Conservation (phyloP, 2,113 vertebrate genomes). For the Epinephelus cyanopodus region DNA sequence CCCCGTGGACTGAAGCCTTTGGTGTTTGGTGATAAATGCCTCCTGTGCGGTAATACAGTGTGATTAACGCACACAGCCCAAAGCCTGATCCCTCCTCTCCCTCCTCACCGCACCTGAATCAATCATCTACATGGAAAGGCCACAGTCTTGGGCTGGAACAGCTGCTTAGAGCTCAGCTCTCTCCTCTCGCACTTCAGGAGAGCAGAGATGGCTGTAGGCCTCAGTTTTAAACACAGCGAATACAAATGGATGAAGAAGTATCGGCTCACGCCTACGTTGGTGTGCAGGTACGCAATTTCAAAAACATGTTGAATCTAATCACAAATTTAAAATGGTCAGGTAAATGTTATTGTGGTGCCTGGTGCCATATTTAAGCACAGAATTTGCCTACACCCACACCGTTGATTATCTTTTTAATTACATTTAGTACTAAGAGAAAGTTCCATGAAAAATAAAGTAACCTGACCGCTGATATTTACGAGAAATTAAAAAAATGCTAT, state of each 20-base stretch:
- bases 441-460: neutral
- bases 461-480: neutral
- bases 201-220: conserved; percentile 41
- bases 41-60: conserved; percentile 82
- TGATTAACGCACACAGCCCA: conserved; percentile 84
- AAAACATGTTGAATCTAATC: neutral
- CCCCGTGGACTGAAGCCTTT: conserved; percentile 79
- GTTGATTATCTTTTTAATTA: neutral
- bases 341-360: neutral
- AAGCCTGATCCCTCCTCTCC: conserved; percentile 74
- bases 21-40: conserved; percentile 84
- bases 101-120: conserved; percentile 78
- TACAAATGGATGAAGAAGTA: conserved; percentile 15
- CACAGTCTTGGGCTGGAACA: conserved; percentile 66
- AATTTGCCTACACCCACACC: neutral
- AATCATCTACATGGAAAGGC: conserved; percentile 82
- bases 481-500: neutral
- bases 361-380: conserved; percentile 3
- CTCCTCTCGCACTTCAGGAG: conserved; percentile 38
- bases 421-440: neutral
- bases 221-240: conserved; percentile 42
- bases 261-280: too few relatives aligned
- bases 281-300: neutral
- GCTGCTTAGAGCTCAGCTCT: conserved; percentile 57
- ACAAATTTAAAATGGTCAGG: neutral